Evolutionary conservation across 2,797 vertebrate species (phyloP).

Genomic region (Liasis olivaceus): DNA sequence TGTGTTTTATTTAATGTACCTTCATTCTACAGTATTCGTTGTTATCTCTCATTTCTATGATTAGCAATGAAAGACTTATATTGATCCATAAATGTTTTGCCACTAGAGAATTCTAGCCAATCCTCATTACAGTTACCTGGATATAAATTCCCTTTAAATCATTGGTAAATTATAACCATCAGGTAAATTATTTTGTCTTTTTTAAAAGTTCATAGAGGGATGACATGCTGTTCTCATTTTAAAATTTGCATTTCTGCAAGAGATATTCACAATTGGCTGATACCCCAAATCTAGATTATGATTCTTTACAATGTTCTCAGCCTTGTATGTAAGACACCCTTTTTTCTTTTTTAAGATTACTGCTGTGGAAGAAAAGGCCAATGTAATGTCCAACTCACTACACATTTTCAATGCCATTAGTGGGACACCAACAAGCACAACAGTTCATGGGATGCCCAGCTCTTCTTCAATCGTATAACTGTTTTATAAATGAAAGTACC

Average conservation of each 20-base stretch:
- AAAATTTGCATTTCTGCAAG: background rate
- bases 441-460: conserved; percentile 88
- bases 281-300: background rate
- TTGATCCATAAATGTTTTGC: background rate
- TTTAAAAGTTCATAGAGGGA: background rate
- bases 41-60: background rate
- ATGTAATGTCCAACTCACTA: conserved; percentile 86
- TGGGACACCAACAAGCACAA: conserved; percentile 86
- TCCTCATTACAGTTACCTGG: background rate
- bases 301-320: background rate
- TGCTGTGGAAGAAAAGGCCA: conserved; percentile 84
- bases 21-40: background rate
- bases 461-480: conserved; percentile 88
- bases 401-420: conserved; percentile 98
- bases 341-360: conserved; percentile 81
- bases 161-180: background rate
- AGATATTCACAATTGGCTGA: background rate
- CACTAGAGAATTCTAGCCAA: background rate
- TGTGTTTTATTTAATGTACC: background rate
- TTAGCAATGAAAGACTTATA: background rate
- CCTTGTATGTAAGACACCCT: conserved; percentile 9
- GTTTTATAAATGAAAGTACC: conserved; percentile 43
- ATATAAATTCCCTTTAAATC: background rate
- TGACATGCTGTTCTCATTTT: background rate
- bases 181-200: background rate